Evolutionary conservation across 2,888 invertebrate species (phyloP).

Genomic region (Allygus modestus): DNA sequence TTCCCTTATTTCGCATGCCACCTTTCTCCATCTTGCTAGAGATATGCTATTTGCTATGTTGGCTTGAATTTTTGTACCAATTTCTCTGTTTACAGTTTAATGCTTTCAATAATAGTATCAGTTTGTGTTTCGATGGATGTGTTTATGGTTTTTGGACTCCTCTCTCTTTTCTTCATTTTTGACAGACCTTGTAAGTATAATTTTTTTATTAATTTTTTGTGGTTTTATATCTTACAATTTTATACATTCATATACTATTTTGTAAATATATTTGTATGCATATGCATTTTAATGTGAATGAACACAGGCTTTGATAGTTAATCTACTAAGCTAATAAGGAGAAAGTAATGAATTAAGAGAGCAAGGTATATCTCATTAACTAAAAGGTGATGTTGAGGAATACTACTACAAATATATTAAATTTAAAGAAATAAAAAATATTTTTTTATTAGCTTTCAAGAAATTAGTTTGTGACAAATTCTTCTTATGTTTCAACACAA

Average conservation of each 20-base stretch:
- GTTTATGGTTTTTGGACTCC: conserved; percentile 24
- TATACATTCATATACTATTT: not conserved
- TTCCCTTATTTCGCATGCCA: conserved; percentile 5
- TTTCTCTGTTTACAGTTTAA: conserved; percentile 45
- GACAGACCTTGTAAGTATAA: conserved; percentile 30
- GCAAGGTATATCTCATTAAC: too few relatives aligned
- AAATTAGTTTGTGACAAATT: too few relatives aligned
- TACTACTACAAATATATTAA: too few relatives aligned
- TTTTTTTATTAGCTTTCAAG: too few relatives aligned
- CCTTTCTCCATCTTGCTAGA: not conserved
- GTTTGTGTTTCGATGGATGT: conserved; percentile 24
- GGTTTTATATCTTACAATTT: not conserved
- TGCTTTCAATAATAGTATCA: conserved; percentile 19
- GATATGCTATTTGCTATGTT: conserved; percentile 24
- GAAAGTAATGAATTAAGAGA: too few relatives aligned
- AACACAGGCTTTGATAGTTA: too few relatives aligned
- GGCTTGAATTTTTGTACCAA: conserved; percentile 4
- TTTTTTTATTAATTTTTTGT: conserved; percentile 6
- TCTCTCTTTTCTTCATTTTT: not conserved
- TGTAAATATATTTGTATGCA: too few relatives aligned
- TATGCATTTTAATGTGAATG: too few relatives aligned
- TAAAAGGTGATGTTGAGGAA: too few relatives aligned
- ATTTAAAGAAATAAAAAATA: too few relatives aligned
- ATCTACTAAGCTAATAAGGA: too few relatives aligned
- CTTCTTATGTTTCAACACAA: too few relatives aligned